Conservation (phyloP, 2,113 vertebrate species). For the Neopipo cinnamomea region DNA sequence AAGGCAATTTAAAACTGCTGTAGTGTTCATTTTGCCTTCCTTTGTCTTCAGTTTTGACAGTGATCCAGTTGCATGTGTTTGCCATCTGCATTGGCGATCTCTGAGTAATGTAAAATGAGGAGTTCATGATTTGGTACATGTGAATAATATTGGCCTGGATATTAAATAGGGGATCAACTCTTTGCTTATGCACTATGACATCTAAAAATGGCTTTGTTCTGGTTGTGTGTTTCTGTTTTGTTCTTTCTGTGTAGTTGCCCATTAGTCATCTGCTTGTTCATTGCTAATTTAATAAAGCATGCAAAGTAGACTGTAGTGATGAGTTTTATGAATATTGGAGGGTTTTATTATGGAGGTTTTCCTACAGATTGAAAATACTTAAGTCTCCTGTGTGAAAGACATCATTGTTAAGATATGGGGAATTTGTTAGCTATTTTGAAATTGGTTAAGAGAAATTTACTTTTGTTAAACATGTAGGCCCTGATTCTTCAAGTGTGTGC, state of each 20-base stretch:
- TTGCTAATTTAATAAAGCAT: not conserved
- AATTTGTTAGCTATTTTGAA: not conserved
- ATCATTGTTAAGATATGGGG: not conserved
- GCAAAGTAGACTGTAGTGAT: not conserved
- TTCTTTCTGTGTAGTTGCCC: not conserved
- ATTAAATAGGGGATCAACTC: not conserved
- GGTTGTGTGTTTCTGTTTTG: not conserved
- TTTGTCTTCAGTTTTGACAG: slow-evolving; percentile 42
- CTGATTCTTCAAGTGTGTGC: not conserved
- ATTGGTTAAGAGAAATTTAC: not conserved
- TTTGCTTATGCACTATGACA: not conserved
- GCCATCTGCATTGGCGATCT: not conserved
- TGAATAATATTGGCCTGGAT: not conserved
- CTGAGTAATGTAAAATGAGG: not conserved
- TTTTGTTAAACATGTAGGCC: not conserved
- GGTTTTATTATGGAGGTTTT: not conserved
- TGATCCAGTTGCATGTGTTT: slow-evolving; percentile 15
- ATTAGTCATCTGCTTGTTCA: not conserved
- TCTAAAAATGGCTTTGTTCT: not conserved
- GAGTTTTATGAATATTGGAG: not conserved
- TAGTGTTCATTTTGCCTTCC: slow-evolving; percentile 29
- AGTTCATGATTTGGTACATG: not conserved
- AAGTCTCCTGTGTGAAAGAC: not conserved
- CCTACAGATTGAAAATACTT: not conserved
- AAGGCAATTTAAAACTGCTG: slow-evolving; percentile 13